Evolutionary conservation across 1,140 invertebrate species (phyloP).

Genomic region (Camponotus floridanus): DNA sequence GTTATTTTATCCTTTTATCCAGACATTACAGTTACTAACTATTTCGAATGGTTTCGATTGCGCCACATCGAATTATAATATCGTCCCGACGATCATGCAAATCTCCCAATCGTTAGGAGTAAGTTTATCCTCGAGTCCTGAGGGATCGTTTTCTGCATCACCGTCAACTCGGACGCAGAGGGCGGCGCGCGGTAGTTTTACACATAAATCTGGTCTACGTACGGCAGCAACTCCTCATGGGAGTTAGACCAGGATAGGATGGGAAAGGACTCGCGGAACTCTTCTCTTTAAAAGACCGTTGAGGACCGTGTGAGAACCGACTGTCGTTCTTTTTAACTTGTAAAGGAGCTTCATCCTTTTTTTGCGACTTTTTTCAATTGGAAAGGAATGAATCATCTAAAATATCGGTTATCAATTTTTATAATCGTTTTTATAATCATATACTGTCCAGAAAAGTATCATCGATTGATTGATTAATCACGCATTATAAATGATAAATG

Average conservation of each 20-base stretch:
- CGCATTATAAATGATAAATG: not conserved
- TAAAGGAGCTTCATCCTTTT: constrained; percentile 28
- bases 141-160: constrained; percentile 84
- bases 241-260: constrained; percentile 81
- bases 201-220: constrained; percentile 86
- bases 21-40: not conserved
- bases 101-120: constrained; percentile 79
- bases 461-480: not conserved
- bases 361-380: not conserved
- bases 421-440: not conserved
- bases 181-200: constrained; percentile 82
- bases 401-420: not conserved
- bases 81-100: constrained; percentile 75
- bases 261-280: constrained; percentile 83
- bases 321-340: constrained; percentile 59
- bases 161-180: constrained; percentile 79
- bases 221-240: constrained; percentile 80
- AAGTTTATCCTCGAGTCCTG: constrained; percentile 84
- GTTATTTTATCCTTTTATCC: not conserved
- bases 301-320: constrained; percentile 75
- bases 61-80: constrained; percentile 35
- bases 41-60: not conserved
- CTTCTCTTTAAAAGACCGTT: constrained; percentile 85
- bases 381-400: not conserved
- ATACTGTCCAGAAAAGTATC: not conserved